These are phyloP conservation scores for Cydia pomonella DNA, from an alignment of 1,140 invertebrate species.

Conservation along the genomic window DNA sequence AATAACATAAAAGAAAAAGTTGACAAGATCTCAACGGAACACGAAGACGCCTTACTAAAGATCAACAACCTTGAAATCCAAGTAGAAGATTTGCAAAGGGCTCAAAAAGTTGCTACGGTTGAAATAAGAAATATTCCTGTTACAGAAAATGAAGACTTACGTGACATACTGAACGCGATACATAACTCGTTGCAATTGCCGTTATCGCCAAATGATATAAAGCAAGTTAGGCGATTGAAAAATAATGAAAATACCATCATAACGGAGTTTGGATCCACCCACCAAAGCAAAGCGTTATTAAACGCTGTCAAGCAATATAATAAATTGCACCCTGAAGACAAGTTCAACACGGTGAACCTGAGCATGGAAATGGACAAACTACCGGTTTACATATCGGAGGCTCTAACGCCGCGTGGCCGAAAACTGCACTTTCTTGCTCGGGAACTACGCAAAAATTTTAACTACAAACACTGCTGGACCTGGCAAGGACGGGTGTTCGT, in stretches of 20 bases:
- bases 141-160: not conserved
- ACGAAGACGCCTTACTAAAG: not conserved
- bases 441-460: not conserved
- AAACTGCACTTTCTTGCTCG: not conserved
- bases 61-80: not conserved
- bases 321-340: not conserved
- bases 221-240: not conserved
- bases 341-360: not conserved
- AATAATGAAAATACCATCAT: not conserved
- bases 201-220: not conserved
- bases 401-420: not conserved
- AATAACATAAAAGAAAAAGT: slow-evolving; percentile 9
- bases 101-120: not conserved
- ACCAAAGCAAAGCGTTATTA: not conserved
- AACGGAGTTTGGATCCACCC: not conserved
- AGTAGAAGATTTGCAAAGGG: not conserved
- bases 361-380: not conserved
- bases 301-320: not conserved
- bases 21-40: not conserved
- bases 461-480: too few relatives aligned
- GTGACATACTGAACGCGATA: not conserved
- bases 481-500: not conserved
- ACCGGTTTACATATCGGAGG: not conserved
- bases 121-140: not conserved
- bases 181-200: not conserved